Percentiles rank a stretch among this genome's conserved stretches.
phyloP scores from a whole-genome alignment of 2,113 vertebrate species.

The Nesospiza acunhae region DNA sequence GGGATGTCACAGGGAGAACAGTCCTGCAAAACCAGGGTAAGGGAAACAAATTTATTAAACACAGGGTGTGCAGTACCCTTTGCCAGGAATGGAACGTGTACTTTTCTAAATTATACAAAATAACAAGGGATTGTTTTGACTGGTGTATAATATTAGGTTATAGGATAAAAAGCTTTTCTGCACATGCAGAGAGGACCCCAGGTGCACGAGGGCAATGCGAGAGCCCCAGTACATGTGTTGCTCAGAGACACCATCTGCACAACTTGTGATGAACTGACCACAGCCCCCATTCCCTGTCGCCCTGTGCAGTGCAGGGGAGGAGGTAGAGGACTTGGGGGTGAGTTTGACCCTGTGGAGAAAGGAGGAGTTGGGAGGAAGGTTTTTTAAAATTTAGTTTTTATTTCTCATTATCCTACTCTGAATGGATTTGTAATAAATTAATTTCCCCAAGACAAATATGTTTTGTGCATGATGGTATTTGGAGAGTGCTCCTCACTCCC shows the following conservation, averaged over 20 bases:
- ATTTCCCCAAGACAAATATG: background rate
- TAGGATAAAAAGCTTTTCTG: background rate
- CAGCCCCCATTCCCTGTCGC: background rate
- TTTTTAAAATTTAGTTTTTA: background rate
- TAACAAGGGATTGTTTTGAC: background rate
- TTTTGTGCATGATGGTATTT: background rate
- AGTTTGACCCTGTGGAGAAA: background rate
- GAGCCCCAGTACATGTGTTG: rapidly evolving
- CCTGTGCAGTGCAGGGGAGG: background rate
- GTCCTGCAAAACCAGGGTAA: background rate
- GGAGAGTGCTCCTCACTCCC: background rate
- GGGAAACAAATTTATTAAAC: background rate
- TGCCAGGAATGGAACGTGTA: rapidly evolving
- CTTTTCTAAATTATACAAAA: background rate
- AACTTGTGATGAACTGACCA: background rate
- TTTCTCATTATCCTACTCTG: background rate
- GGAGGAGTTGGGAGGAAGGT: background rate
- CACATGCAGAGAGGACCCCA: background rate
- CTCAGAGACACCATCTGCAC: rapidly evolving
- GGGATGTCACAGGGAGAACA: background rate
- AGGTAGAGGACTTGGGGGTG: background rate
- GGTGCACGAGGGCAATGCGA: background rate
- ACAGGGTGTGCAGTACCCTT: background rate
- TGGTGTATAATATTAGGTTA: background rate
- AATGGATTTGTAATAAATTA: background rate